phyloP scores from a whole-genome alignment of 2,113 vertebrate genomes.

The Casuarius casuarius region DNA sequence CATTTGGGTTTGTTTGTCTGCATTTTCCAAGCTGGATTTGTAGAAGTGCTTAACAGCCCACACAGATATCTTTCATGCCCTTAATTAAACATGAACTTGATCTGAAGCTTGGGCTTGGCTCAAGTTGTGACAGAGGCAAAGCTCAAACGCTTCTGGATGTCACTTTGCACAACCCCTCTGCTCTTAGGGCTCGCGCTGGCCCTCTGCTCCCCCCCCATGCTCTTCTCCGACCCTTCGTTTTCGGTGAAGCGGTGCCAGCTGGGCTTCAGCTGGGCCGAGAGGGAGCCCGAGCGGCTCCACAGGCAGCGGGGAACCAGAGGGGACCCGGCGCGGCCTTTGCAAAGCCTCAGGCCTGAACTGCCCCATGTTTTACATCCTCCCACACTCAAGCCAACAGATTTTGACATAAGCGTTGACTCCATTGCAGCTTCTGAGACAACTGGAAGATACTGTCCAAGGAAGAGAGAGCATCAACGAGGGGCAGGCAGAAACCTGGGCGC shows the following conservation, averaged over 20 bases:
- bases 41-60: not conserved
- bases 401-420: not conserved
- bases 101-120: slow-evolving; percentile 50
- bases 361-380: not conserved
- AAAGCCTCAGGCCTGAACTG: not conserved
- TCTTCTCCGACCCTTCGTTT: not conserved
- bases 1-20: slow-evolving; percentile 20
- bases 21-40: slow-evolving; percentile 38
- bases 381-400: not conserved
- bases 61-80: slow-evolving; percentile 14
- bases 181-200: not conserved
- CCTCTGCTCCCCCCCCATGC: not conserved
- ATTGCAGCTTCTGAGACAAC: not conserved
- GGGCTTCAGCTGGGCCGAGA: not conserved
- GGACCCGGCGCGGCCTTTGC: not conserved
- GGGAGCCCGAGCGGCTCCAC: not conserved
- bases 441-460: slow-evolving; percentile 3
- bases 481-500: not conserved
- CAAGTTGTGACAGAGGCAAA: slow-evolving; percentile 53
- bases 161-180: slow-evolving; percentile 17
- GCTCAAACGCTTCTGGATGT: slow-evolving; percentile 36
- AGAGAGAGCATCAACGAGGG: slow-evolving; percentile 44
- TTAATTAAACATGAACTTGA: slow-evolving; percentile 49
- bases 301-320: not conserved
- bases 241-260: not conserved